Base-by-base conservation (phyloP, 2,888 invertebrate genomes). In the Xestobium rufovillosum region DNA sequence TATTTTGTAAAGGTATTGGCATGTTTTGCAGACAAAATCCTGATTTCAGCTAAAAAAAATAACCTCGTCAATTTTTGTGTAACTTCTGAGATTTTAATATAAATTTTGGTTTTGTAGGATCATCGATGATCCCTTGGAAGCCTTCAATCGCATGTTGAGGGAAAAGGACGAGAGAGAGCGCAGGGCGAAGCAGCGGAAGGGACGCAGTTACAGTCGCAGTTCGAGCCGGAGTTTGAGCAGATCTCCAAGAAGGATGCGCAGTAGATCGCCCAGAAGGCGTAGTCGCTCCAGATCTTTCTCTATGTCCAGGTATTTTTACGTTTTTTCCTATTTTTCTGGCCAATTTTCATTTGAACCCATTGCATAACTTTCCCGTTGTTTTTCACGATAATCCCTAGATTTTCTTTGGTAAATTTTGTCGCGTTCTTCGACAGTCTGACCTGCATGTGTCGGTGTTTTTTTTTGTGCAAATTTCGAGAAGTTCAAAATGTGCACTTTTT, bases 71-170 rank as follows among this genome's bases (percentile, higher is more conserved):
- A n/a, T n/a, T n/a, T n/a, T n/a, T n/a, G n/a, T n/a, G n/a, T n/a
- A n/a, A n/a, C n/a, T n/a, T n/a, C n/a, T n/a, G n/a, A n/a, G n/a
- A n/a, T n/a, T n/a, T n/a, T n/a, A n/a, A n/a, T n/a, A n/a, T n/a
- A n/a, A n/a, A n/a, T n/a, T n/a, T n/a, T n/a, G n/a, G n/a, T 36
- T 38, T 65, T 64, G 43, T 62, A 83, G 86, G 49, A 75, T 78
- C 40, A 83, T 83, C 48, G 87, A 86, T 56, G 89, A 90, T 66
- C 87, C 89, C 3, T 65, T 89, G 51, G 87, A 87, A 61, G 87
- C 86, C 34, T 90, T 90, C 63, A 83, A 89, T 63, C 74, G 87
- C 47, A 83, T 89, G 72, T 73, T 90, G 55, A 74, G 84, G 46
- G 88, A 89, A 63, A 89, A 89, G 63, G 84, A 85, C 63, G 80